Conservation (phyloP, 2,888 invertebrate species). For the Melanostoma mellinum region DNA sequence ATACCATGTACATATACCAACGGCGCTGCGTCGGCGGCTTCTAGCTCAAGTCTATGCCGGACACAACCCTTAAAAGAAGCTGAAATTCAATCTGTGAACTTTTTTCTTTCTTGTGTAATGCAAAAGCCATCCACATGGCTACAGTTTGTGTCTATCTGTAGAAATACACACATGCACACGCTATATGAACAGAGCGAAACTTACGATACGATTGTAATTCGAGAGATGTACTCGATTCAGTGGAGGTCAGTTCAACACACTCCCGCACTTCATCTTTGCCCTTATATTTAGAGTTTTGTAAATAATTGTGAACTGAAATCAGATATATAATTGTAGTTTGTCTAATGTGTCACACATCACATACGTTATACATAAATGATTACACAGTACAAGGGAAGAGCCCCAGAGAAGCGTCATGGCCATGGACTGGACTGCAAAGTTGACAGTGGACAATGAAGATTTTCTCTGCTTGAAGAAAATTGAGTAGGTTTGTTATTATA, state of each 20-base stretch:
- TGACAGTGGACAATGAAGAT: conserved; percentile 5
- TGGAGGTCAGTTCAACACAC: conserved; percentile 15
- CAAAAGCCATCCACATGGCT: conserved; percentile 33
- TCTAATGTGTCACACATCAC: conserved; percentile 45
- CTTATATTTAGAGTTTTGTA: conserved; percentile 19
- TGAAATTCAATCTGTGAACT: conserved; percentile 37
- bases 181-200: not conserved
- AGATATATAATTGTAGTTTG: conserved; percentile 32
- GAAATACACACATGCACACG: not conserved
- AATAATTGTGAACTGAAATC: conserved; percentile 56
- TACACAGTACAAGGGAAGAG: not conserved
- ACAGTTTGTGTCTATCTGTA: conserved; percentile 1
- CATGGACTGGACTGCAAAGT: too few relatives aligned
- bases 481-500: conserved; percentile 8
- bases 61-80: too few relatives aligned
- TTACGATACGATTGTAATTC: conserved; percentile 47
- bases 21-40: too few relatives aligned
- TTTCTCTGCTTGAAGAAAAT: conserved; percentile 17
- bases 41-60: too few relatives aligned
- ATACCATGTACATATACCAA: too few relatives aligned
- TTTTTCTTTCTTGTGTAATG: conserved; percentile 34
- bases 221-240: conserved; percentile 45
- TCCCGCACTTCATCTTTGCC: not conserved
- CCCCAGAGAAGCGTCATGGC: not conserved
- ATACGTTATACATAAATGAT: not conserved